phyloP scores from a whole-genome alignment of 2,888 invertebrate genomes.

The Pheosia gnoma region DNA sequence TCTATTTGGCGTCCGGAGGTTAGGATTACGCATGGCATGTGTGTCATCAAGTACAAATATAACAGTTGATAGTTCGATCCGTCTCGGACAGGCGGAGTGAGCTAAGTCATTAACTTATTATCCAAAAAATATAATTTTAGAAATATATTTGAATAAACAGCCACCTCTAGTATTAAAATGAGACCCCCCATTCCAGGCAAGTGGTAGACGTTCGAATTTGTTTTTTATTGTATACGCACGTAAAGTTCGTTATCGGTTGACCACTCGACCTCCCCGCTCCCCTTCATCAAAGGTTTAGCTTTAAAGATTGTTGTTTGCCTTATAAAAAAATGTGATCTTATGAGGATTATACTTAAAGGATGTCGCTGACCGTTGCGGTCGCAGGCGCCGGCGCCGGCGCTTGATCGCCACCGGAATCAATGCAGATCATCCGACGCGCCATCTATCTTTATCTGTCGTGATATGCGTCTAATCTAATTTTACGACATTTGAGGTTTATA shows the following conservation, averaged over 20 bases:
- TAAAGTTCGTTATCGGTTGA: constrained; percentile 65
- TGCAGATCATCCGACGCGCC: too few species aligned
- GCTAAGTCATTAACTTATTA: constrained; percentile 60
- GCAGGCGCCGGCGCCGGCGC: constrained; percentile 37
- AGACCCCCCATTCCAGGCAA: constrained; percentile 61
- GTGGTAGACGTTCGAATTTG: constrained; percentile 43
- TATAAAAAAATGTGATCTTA: constrained; percentile 83
- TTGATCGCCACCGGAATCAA: not conserved
- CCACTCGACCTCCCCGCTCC: constrained; percentile 54
- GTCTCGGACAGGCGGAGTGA: constrained; percentile 47
- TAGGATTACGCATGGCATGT: constrained; percentile 53
- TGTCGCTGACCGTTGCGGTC: constrained; percentile 60
- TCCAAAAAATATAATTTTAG: constrained; percentile 39
- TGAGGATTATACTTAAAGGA: constrained; percentile 80
- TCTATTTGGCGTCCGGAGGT: constrained; percentile 70
- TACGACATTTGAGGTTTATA: too few species aligned
- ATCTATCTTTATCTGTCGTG: too few species aligned
- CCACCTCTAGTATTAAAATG: constrained; percentile 62
- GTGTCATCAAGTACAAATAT: constrained; percentile 77
- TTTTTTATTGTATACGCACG: constrained; percentile 37
- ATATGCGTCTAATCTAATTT: too few species aligned
- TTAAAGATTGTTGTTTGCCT: constrained; percentile 84
- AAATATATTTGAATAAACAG: constrained; percentile 34
- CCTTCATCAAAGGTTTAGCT: constrained; percentile 79
- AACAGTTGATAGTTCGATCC: constrained; percentile 63